These are phyloP conservation scores for Eugnorisma glareosa DNA, from an alignment of 2,888 invertebrate species.

Conservation along the genomic window DNA sequence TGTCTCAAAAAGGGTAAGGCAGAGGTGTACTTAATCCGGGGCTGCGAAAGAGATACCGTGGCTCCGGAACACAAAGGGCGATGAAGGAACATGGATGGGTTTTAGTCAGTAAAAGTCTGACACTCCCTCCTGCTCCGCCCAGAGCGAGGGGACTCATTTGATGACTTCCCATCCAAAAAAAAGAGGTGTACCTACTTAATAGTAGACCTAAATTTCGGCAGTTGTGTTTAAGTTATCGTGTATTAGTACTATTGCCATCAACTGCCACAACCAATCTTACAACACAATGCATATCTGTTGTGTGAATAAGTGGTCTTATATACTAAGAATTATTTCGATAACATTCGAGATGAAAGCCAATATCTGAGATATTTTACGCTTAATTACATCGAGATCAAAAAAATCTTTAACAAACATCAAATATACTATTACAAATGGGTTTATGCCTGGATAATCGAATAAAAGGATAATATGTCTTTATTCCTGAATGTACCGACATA, in stretches of 20 bases:
- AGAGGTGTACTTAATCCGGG: not conserved
- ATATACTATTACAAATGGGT: not conserved
- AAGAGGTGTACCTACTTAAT: not conserved
- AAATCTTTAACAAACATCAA: not conserved
- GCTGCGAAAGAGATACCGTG: too few relatives aligned
- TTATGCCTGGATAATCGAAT: not conserved
- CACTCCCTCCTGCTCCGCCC: too few relatives aligned
- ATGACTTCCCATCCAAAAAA: too few relatives aligned
- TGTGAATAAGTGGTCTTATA: not conserved
- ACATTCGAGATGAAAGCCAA: not conserved
- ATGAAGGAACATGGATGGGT: too few relatives aligned
- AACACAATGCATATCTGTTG: not conserved
- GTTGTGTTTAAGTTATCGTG: not conserved
- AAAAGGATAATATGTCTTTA: too few relatives aligned
- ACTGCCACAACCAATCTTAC: not conserved
- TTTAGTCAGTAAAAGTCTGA: too few relatives aligned
- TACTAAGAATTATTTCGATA: not conserved
- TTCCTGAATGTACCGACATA: too few relatives aligned
- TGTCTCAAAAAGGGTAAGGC: not conserved
- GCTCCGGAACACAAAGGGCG: too few relatives aligned
- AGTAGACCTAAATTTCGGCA: not conserved
- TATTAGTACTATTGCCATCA: not conserved
- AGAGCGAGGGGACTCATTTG: too few relatives aligned
- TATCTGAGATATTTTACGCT: not conserved
- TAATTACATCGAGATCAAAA: not conserved